Base-by-base conservation (phyloP, 2,888 invertebrate species). In the Zhengitettix transpicula region DNA sequence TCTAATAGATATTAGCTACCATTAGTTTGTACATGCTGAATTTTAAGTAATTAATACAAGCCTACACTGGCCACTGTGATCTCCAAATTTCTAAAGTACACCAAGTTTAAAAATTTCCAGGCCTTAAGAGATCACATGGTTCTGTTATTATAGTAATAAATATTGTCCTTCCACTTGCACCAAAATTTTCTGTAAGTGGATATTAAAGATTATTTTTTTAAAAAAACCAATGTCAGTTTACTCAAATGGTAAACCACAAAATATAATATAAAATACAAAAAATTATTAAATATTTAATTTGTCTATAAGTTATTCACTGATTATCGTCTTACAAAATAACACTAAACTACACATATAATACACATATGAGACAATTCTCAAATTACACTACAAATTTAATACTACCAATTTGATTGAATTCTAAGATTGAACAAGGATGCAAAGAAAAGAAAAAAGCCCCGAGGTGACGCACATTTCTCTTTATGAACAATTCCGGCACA, bases 191-290 rank as follows among this genome's bases (percentile, higher is more conserved):
- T 14, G 47, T 47, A n/a, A 47, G n/a, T 47, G 47, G n/a, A 47
- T n/a, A 47, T 47, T 47, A 47, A 47, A 14, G n/a, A 14, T 12
- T n/a, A 14, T 47, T 47, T n/a, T 47, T 14, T 47, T 14, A 47
- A 47, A 14, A 47, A 47, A 58, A 58, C 55, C 55, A 58, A 28
- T 55, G 47, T 42, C 51, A 59, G 59, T 54, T 52, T 56, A 59
- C 55, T 59, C 42, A 51, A 56, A 41, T 58, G 55, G 58, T 42
- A 54, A 41, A 55, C 61, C 55, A 59, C 59, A 61, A 60, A 61
- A 64, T 63, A 63, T 56, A 64, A 64, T 64, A 65, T 63, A 66
- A 66, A 66, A 66, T 65, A 66, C 64, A 65, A 65, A 64, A 64
- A 65, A 66, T 64, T 65, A 66, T 64, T 64, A 65, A 64, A 65